Conservation (phyloP, 1,140 invertebrate species). For the Meloidogyne exigua region DNA sequence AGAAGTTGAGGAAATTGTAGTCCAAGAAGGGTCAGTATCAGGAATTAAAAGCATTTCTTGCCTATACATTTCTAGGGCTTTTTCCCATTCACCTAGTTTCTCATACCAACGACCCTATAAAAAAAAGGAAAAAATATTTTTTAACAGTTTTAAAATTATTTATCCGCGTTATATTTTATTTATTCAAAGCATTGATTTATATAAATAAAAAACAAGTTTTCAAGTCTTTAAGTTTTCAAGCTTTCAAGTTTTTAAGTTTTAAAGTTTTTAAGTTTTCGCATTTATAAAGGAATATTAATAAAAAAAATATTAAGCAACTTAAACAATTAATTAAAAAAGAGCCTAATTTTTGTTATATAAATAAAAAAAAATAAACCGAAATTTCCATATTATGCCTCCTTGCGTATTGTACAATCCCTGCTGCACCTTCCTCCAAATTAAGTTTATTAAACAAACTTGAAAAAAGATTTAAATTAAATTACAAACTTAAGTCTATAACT, state of each 20-base stretch:
- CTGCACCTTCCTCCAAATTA: constrained; percentile 94
- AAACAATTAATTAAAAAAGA: too few relatives aligned
- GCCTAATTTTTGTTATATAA: too few relatives aligned
- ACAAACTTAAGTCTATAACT: constrained; percentile 9
- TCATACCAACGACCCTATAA: constrained; percentile 97
- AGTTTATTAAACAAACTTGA: constrained; percentile 74
- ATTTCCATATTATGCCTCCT: constrained; percentile 69
- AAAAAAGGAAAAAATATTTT: too few relatives aligned
- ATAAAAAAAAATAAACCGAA: constrained; percentile 32
- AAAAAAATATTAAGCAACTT: too few relatives aligned
- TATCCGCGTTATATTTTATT: too few relatives aligned
- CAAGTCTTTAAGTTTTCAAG: too few relatives aligned
- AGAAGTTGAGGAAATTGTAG: neutral
- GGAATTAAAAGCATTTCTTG: constrained; percentile 61
- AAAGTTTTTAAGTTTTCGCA: too few relatives aligned
- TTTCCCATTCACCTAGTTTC: constrained; percentile 96
- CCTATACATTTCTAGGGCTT: constrained; percentile 82
- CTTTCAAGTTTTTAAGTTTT: too few relatives aligned
- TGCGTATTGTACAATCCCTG: constrained; percentile 84
- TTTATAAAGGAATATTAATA: too few relatives aligned
- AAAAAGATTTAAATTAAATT: constrained; percentile 4
- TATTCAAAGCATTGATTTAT: too few relatives aligned
- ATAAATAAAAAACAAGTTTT: too few relatives aligned
- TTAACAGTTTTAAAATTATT: too few relatives aligned
- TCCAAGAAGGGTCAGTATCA: constrained; percentile 4